Evolutionary conservation across 2,888 invertebrate genomes (phyloP).

Genomic region (Epistrophella euchroma): DNA sequence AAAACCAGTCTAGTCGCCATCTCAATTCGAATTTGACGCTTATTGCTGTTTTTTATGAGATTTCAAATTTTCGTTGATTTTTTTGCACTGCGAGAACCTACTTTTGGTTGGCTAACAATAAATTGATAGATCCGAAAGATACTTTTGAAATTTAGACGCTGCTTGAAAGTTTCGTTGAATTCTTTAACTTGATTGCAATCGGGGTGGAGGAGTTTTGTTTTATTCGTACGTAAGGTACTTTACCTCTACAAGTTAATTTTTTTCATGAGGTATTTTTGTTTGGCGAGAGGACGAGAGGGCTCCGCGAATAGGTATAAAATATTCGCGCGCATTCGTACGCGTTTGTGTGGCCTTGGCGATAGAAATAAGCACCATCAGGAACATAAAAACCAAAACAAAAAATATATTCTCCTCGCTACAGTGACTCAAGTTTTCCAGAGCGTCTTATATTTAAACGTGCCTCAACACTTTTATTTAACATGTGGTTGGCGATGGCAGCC

Average conservation of each 20-base stretch:
- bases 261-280: conserved; percentile 29
- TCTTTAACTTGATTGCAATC: conserved; percentile 58
- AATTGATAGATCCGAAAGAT: conserved; percentile 49
- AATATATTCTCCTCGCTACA: conserved; percentile 49
- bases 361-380: conserved; percentile 11
- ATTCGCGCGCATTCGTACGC: conserved; percentile 63
- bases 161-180: conserved; percentile 58
- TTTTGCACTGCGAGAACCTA: conserved; percentile 46
- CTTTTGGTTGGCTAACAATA: conserved; percentile 66
- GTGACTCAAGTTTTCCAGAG: conserved; percentile 54
- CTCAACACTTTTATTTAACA: conserved; percentile 54
- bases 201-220: conserved; percentile 55
- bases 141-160: conserved; percentile 38
- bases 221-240: conserved; percentile 1
- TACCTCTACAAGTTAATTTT: conserved; percentile 10
- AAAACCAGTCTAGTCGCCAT: conserved; percentile 76
- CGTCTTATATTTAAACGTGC: conserved; percentile 48
- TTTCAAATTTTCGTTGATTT: conserved; percentile 63
- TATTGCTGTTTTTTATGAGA: conserved; percentile 75
- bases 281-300: conserved; percentile 22
- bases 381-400: conserved; percentile 25
- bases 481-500: conserved; percentile 58
- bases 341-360: conserved; percentile 55
- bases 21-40: conserved; percentile 76
- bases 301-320: conserved; percentile 49